Evolutionary conservation across 2,113 vertebrate genomes (phyloP).

Genomic region (Channa maculata): DNA sequence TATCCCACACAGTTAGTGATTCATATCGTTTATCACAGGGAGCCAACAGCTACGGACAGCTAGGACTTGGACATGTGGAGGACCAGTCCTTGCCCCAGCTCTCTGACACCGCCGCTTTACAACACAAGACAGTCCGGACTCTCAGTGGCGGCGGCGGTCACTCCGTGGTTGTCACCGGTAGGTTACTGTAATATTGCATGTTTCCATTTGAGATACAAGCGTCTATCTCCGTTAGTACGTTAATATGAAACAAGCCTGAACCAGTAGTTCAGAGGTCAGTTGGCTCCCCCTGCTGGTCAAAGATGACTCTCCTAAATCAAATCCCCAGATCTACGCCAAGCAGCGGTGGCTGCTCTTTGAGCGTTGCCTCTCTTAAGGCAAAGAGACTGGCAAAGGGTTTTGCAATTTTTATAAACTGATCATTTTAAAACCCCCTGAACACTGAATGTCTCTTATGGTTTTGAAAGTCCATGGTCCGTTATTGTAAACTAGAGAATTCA

Average conservation of each 20-base stretch:
- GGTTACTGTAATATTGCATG: background rate
- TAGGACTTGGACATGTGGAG: conserved; percentile 89
- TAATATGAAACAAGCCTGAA: background rate
- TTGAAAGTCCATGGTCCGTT: no score
- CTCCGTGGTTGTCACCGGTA: conserved; percentile 87
- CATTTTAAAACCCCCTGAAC: no score
- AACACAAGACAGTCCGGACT: conserved; percentile 52
- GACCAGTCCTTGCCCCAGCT: conserved; percentile 83
- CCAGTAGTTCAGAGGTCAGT: background rate
- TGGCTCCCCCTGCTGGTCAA: conserved; percentile 22
- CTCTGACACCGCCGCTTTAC: conserved; percentile 54
- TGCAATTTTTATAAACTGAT: no score
- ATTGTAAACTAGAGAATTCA: no score
- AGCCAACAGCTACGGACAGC: conserved; percentile 94
- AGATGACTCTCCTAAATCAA: background rate
- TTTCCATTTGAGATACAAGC: no score
- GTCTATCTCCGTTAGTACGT: no score
- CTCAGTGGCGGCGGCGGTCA: conserved; percentile 92
- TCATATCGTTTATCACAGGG: conserved; percentile 80
- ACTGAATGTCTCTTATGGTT: no score
- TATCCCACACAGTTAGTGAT: background rate
- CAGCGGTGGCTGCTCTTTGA: no score
- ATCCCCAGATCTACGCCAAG: no score
- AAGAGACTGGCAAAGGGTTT: no score
- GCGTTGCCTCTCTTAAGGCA: no score